Conservation (phyloP, 2,113 vertebrate species). For the Dissostichus mawsoni region DNA sequence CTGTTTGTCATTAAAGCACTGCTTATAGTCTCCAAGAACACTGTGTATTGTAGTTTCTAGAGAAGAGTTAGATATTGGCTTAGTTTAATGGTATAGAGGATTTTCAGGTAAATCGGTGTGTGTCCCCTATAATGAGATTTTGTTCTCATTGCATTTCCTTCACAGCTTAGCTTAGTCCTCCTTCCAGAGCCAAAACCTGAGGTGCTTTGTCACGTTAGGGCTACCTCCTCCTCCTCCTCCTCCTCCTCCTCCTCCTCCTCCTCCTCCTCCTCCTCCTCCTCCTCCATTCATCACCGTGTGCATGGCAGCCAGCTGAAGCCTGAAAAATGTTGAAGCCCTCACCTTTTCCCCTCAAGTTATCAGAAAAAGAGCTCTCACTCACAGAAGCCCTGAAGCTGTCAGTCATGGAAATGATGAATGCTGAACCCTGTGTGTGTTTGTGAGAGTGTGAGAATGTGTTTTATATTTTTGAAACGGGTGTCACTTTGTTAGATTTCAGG, state of each 20-base stretch:
- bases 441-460: conserved; percentile 9
- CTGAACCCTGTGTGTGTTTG: background rate
- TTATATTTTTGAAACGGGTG: conserved; percentile 11
- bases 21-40: background rate
- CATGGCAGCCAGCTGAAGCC: conserved; percentile 31
- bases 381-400: conserved; percentile 43
- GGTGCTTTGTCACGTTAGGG: conserved; percentile 56
- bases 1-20: background rate
- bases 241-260: conserved; percentile 20
- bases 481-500: conserved; percentile 22
- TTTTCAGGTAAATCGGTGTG: conserved; percentile 41
- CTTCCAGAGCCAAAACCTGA: conserved; percentile 33
- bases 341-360: conserved; percentile 47
- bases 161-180: conserved; percentile 28
- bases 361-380: conserved; percentile 32
- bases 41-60: background rate
- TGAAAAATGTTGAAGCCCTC: conserved; percentile 42
- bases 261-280: conserved; percentile 14
- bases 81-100: background rate
- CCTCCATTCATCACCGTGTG: conserved; percentile 47
- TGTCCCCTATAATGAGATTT: conserved; percentile 48
- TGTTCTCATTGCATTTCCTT: conserved; percentile 48
- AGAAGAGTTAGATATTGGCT: too few species aligned
- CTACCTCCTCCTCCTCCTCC: conserved; percentile 15
- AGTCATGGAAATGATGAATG: conserved; percentile 31